Evolutionary conservation across 2,888 invertebrate genomes (phyloP).

Genomic region (Smittia sp.): DNA sequence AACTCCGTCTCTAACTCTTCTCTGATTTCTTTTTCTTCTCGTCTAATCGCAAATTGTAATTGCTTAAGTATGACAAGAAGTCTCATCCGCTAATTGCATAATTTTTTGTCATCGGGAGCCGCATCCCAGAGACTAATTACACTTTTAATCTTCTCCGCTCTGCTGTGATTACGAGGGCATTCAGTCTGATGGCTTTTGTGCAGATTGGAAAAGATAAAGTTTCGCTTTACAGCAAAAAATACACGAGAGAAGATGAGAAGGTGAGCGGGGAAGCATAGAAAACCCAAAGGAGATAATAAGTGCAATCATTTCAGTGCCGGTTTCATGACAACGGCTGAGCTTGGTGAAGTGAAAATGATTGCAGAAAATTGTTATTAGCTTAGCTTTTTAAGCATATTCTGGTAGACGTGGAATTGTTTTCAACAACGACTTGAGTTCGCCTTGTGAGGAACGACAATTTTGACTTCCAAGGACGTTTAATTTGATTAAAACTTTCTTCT

Average conservation of each 20-base stretch:
- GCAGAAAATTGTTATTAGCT: background rate
- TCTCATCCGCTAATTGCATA: constrained; percentile 37
- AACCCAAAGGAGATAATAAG: background rate
- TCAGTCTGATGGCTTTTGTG: constrained; percentile 17
- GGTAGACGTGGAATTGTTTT: no score
- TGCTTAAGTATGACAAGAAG: background rate
- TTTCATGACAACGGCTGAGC: background rate
- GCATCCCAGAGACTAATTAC: constrained; percentile 33
- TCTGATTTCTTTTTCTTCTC: background rate
- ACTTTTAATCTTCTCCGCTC: constrained; percentile 5
- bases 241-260: background rate
- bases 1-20: background rate
- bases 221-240: background rate
- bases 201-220: constrained; percentile 18
- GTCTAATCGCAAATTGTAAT: background rate
- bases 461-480: constrained; percentile 27
- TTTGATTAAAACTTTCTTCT: constrained; percentile 32
- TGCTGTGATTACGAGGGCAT: constrained; percentile 6
- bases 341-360: background rate
- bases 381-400: background rate
- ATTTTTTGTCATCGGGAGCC: constrained; percentile 25
- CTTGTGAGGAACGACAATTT: no score
- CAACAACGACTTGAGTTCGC: no score
- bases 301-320: background rate
- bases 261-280: background rate